A percentile compares a stretch with the other conserved stretches of the same genome.
phyloP scores from a whole-genome alignment of 2,113 vertebrate species.

The Xiphias gladius region DNA sequence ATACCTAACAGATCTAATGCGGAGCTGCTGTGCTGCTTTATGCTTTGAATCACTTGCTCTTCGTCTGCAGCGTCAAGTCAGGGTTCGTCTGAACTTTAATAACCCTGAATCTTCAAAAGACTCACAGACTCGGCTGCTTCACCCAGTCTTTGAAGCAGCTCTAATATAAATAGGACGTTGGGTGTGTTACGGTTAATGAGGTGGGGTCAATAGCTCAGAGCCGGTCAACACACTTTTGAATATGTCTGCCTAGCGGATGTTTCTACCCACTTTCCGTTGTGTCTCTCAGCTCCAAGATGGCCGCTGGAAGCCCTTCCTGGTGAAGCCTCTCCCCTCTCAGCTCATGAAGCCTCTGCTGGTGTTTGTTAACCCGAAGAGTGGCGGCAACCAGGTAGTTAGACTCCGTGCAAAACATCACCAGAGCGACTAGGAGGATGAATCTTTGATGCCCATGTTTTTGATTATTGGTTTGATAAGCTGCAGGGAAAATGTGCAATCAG shows the following conservation, averaged over 20 bases:
- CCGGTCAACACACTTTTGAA: too few species aligned
- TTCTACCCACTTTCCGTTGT: background rate
- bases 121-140: too few species aligned
- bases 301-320: constrained; percentile 94
- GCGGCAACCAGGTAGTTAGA: constrained; percentile 93
- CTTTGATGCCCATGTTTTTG: too few species aligned
- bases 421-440: too few species aligned
- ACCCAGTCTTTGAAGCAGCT: too few species aligned
- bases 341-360: constrained; percentile 97
- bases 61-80: too few species aligned
- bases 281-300: constrained; percentile 85
- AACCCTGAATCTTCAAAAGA: background rate
- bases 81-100: background rate
- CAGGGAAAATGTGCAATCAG: too few species aligned
- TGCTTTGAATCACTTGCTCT: too few species aligned
- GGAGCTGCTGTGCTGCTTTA: too few species aligned
- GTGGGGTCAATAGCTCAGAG: background rate
- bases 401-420: background rate
- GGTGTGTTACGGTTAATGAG: background rate
- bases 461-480: too few species aligned
- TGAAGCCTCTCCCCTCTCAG: constrained; percentile 93
- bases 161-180: background rate
- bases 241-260: too few species aligned
- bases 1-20: too few species aligned
- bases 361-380: constrained; percentile 98